Evolutionary conservation across 2,797 vertebrate species (phyloP).

Genomic region (Ctenochaetus hawaiiensis): DNA sequence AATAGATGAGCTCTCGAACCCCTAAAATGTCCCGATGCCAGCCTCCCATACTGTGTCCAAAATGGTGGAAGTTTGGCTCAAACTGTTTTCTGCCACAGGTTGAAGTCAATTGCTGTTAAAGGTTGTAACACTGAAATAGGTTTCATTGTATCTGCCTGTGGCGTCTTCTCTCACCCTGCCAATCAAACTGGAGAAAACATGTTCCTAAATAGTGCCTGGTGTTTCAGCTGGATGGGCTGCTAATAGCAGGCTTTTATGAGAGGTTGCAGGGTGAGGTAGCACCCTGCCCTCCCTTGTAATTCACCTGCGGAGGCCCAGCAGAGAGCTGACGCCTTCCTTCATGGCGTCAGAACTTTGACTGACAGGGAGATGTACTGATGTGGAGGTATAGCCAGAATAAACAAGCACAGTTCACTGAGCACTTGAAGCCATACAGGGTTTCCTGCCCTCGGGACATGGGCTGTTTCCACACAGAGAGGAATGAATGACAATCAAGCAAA

Average conservation of each 20-base stretch:
- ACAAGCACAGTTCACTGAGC: conserved; percentile 65
- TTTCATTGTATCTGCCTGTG: conserved; percentile 51
- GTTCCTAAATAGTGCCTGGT: conserved; percentile 46
- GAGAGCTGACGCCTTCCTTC: conserved; percentile 38
- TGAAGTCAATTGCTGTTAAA: conserved; percentile 29
- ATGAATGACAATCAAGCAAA: conserved; percentile 73
- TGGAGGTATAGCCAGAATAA: conserved; percentile 63
- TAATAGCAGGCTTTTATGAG: conserved; percentile 68
- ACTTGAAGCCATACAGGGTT: conserved; percentile 64
- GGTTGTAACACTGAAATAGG: conserved; percentile 28
- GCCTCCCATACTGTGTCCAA: conserved; percentile 36
- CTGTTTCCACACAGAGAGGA: conserved; percentile 53
- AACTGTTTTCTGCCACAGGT: conserved; percentile 36
- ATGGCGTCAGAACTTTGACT: conserved; percentile 64
- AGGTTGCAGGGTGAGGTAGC: conserved; percentile 23
- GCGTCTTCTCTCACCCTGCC: conserved; percentile 47
- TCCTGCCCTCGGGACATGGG: conserved; percentile 53
- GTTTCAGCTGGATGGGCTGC: conserved; percentile 59
- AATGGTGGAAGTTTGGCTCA: conserved; percentile 23
- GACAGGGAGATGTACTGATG: conserved; percentile 74
- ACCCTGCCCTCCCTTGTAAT: conserved; percentile 53
- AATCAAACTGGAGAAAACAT: conserved; percentile 59
- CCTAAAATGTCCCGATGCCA: conserved; percentile 31
- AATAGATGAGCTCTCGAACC: conserved; percentile 38
- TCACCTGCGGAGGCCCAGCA: conserved; percentile 54